Evolutionary conservation across 2,113 vertebrate genomes (phyloP).

Genomic region (Tragelaphus buxtoni): DNA sequence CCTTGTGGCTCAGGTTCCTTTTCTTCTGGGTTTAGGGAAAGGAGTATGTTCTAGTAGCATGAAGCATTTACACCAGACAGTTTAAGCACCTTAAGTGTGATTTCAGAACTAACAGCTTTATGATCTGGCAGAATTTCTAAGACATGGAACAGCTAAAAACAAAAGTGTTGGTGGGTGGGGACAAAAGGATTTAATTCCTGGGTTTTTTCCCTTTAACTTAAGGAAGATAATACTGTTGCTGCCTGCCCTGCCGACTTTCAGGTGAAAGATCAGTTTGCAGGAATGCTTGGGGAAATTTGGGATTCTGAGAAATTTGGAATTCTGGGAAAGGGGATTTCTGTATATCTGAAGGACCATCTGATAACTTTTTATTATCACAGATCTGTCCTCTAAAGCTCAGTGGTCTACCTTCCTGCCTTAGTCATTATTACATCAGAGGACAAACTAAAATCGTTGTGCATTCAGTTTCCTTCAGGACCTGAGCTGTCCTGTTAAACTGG

Average conservation of each 20-base stretch:
- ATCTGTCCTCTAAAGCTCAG: not conserved
- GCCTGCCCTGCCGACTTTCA: not conserved
- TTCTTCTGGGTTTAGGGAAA: not conserved
- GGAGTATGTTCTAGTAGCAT: not conserved
- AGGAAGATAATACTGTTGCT: not conserved
- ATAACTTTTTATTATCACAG: not conserved
- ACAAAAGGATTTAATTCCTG: not conserved
- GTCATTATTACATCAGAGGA: not conserved
- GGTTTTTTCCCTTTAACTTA: not conserved
- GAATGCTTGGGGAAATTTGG: not conserved
- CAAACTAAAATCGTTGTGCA: not conserved
- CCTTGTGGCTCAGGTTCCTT: not conserved
- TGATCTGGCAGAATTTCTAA: not conserved
- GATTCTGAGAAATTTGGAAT: not conserved
- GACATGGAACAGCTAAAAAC: not conserved
- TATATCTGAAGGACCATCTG: not conserved
- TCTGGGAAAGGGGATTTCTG: conserved; percentile 47
- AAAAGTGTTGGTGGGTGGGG: not conserved
- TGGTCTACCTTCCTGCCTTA: not conserved
- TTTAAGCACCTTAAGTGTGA: not conserved
- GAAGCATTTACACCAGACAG: not conserved
- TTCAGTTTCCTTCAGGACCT: not conserved
- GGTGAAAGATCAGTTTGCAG: not conserved
- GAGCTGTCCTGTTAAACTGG: not conserved
- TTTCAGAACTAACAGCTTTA: not conserved